These are phyloP conservation scores for cattle (Bos taurus) DNA, from an alignment of 2,113 vertebrate species.

Conservation along the genomic window DNA sequence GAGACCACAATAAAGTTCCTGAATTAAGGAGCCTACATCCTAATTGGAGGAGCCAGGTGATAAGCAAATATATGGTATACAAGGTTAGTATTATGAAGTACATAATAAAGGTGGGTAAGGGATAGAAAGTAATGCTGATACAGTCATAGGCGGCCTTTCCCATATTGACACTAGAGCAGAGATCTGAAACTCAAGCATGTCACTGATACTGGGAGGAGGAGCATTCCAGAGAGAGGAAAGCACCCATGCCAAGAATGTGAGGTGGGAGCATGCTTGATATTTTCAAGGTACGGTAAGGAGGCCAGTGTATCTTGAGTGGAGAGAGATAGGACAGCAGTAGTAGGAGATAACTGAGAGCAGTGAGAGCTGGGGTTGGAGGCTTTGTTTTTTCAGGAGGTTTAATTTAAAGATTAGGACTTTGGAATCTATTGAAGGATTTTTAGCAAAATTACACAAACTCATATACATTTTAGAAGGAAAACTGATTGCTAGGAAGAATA, in stretches of 20 bases:
- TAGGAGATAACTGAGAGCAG: background rate
- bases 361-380: background rate
- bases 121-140: background rate
- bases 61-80: background rate
- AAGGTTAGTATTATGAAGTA: background rate
- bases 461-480: conserved; percentile 10
- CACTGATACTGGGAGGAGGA: background rate
- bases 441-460: background rate
- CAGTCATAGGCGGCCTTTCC: background rate
- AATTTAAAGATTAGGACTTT: background rate
- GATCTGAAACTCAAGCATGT: background rate
- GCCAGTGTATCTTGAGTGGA: background rate
- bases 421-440: background rate
- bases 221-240: background rate
- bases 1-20: background rate
- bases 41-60: background rate
- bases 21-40: background rate
- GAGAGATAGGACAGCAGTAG: background rate
- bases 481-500: background rate
- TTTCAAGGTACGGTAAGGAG: background rate
- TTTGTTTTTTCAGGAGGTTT: background rate
- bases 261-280: background rate
- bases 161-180: background rate
- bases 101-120: background rate
- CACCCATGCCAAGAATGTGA: background rate